Evolutionary conservation across 2,888 invertebrate genomes (phyloP).

Genomic region (Drosophila prolongata): DNA sequence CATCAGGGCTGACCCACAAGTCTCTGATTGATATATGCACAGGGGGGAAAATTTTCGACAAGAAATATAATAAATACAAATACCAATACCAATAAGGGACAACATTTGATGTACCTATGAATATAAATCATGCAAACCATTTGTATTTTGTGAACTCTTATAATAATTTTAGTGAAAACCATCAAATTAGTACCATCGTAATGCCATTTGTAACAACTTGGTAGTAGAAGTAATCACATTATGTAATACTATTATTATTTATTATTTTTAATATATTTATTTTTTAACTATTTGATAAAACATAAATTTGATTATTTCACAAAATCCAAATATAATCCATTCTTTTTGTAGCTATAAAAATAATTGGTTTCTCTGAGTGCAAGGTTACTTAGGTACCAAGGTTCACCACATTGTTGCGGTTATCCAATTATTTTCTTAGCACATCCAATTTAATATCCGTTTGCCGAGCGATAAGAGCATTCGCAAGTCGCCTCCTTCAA

Average conservation of each 20-base stretch:
- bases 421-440: constrained; percentile 12
- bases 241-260: no score
- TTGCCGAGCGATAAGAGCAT: constrained; percentile 21
- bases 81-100: constrained; percentile 1
- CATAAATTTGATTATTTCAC: no score
- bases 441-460: constrained; percentile 21
- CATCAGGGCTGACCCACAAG: constrained; percentile 23
- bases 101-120: neutral
- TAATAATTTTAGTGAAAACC: no score
- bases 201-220: no score
- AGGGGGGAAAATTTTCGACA: neutral
- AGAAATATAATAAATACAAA: neutral
- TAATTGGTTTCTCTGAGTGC: neutral
- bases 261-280: no score
- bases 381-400: neutral
- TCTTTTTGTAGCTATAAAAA: no score
- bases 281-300: no score
- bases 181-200: no score
- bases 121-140: constrained; percentile 1
- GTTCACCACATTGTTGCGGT: no score
- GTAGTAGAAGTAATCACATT: no score
- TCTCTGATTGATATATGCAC: constrained; percentile 28
- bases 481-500: constrained; percentile 9
- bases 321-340: no score
- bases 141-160: neutral